Evolutionary conservation across 2,888 invertebrate species (phyloP).

Genomic region (Pheosia tremula): DNA sequence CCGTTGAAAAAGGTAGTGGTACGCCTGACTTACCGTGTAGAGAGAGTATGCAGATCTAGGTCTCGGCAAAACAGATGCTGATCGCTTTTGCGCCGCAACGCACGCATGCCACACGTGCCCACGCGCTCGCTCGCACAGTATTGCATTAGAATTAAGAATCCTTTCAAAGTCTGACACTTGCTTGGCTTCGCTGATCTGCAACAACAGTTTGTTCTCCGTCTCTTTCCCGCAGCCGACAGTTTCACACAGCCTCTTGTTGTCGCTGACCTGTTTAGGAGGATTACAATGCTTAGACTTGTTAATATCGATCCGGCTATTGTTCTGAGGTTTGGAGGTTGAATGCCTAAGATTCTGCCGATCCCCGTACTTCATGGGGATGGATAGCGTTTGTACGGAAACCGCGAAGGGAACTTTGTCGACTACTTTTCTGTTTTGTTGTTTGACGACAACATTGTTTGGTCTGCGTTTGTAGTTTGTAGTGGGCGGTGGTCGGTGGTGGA

Average conservation of each 20-base stretch:
- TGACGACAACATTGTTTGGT: constrained; percentile 54
- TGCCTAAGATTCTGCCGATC: constrained; percentile 59
- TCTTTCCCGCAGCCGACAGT: constrained; percentile 67
- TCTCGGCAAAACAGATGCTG: constrained; percentile 64
- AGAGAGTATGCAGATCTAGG: constrained; percentile 76
- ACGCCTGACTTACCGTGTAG: constrained; percentile 71
- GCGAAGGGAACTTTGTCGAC: constrained; percentile 69
- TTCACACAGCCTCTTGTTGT: constrained; percentile 77
- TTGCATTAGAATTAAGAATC: constrained; percentile 86
- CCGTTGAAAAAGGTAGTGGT: constrained; percentile 73
- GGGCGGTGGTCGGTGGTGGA: constrained; percentile 45
- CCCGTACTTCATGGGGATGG: constrained; percentile 76
- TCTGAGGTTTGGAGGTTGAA: constrained; percentile 67
- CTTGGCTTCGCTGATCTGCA: constrained; percentile 85
- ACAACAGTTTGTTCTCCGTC: constrained; percentile 80
- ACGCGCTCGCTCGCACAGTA: constrained; percentile 73
- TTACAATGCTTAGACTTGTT: constrained; percentile 72
- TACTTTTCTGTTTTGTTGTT: constrained; percentile 64
- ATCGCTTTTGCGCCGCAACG: constrained; percentile 55
- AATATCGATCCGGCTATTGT: constrained; percentile 54
- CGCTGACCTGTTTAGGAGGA: constrained; percentile 76
- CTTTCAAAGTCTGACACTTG: constrained; percentile 86
- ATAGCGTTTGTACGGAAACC: constrained; percentile 69
- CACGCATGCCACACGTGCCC: constrained; percentile 74
- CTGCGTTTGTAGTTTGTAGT: constrained; percentile 45